A percentile compares a stretch with the other conserved stretches of the same genome.
These are phyloP conservation scores for Lasaia peninsularis DNA, from an alignment of 1,140 invertebrate species.

Conservation along the genomic window DNA sequence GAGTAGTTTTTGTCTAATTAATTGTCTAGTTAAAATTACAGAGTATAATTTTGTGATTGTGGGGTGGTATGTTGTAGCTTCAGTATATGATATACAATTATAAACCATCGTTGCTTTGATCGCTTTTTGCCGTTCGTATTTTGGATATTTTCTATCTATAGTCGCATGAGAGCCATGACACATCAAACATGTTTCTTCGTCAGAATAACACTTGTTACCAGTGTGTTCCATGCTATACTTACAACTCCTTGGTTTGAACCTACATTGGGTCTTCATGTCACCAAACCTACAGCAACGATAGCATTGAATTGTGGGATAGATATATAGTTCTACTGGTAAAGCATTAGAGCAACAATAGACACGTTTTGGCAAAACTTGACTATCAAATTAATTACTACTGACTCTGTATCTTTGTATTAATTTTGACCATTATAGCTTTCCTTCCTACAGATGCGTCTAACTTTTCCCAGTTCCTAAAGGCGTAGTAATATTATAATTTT, in stretches of 20 bases:
- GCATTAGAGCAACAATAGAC: background rate
- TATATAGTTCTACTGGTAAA: too few relatives aligned
- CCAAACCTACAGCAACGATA: too few relatives aligned
- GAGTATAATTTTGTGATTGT: too few relatives aligned
- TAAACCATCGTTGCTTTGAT: background rate
- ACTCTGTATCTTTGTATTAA: constrained; percentile 1
- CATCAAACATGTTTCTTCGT: background rate
- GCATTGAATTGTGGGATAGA: too few relatives aligned
- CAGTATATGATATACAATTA: too few relatives aligned
- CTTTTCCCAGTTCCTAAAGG: background rate
- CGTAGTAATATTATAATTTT: background rate
- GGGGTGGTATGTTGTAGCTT: too few relatives aligned
- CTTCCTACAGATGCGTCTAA: background rate
- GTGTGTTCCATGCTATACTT: too few relatives aligned
- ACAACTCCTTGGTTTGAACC: too few relatives aligned
- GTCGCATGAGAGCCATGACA: too few relatives aligned
- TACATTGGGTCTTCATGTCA: too few relatives aligned
- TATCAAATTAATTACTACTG: background rate
- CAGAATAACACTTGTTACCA: background rate
- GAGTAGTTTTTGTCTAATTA: too few relatives aligned
- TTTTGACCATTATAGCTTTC: background rate
- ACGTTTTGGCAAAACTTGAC: background rate
- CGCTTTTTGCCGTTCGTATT: background rate
- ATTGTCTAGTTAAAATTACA: too few relatives aligned
- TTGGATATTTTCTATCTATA: background rate